A percentile compares a stretch with the other conserved stretches of the same genome.
phyloP scores from a whole-genome alignment of 2,113 vertebrate species.

The Cathartes aura region DNA sequence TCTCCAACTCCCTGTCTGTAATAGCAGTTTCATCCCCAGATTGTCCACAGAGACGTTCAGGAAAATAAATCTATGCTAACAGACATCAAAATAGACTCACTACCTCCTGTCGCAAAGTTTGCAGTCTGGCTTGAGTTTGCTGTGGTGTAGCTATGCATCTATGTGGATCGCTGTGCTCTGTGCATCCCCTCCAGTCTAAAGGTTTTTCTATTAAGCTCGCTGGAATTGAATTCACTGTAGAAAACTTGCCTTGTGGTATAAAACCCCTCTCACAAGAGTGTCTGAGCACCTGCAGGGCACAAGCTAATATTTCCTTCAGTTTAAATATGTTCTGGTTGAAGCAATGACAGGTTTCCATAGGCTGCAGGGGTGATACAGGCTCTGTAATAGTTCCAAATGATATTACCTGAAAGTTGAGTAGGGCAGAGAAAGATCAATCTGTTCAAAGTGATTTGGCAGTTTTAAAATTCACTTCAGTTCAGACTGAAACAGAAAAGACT shows the following conservation, averaged over 20 bases:
- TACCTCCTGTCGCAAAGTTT: background rate
- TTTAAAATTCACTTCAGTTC: background rate
- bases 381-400: background rate
- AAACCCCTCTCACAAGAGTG: background rate
- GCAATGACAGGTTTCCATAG: background rate
- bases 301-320: background rate
- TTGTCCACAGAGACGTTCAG: background rate
- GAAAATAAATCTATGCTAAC: background rate
- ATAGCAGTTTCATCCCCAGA: background rate
- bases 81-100: background rate
- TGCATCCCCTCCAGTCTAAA: background rate
- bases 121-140: background rate
- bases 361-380: background rate
- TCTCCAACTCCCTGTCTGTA: background rate
- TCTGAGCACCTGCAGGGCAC: background rate
- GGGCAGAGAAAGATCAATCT: background rate
- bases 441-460: background rate
- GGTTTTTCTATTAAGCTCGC: background rate
- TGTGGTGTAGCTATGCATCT: background rate
- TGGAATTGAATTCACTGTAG: background rate
- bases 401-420: background rate
- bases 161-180: rapidly evolving
- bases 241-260: background rate
- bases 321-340: background rate
- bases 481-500: background rate